These are phyloP conservation scores for Accipiter virgatus DNA, from an alignment of 2,113 vertebrate genomes.

Conservation along the genomic window DNA sequence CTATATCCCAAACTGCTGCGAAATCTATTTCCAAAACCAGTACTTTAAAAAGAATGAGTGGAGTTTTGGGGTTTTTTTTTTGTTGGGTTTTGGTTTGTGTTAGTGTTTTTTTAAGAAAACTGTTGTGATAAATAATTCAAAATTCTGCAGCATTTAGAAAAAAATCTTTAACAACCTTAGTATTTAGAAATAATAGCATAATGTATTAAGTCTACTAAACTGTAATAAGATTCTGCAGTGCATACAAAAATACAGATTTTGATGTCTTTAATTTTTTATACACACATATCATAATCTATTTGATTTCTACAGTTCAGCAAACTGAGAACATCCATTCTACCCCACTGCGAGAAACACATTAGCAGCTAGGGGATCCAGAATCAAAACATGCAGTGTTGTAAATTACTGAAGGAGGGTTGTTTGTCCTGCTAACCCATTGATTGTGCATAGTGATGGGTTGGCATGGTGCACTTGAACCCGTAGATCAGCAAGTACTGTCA, in stretches of 20 bases:
- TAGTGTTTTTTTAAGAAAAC: neutral
- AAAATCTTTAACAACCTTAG: neutral
- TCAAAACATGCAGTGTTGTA: neutral
- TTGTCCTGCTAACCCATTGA: neutral
- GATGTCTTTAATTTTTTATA: neutral
- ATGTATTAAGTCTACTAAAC: neutral
- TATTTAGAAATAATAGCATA: neutral
- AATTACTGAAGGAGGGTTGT: neutral
- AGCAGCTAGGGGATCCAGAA: neutral
- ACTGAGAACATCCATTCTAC: neutral
- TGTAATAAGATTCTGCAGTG: neutral
- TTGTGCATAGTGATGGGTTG: neutral
- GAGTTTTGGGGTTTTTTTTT: neutral
- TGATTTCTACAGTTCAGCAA: neutral
- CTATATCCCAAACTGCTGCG: neutral
- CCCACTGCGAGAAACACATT: neutral
- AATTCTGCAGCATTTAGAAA: neutral
- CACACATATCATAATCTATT: neutral
- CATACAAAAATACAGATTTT: neutral
- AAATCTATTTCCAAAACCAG: neutral
- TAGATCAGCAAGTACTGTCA: neutral
- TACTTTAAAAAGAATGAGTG: neutral
- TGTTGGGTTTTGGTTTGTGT: rapidly evolving
- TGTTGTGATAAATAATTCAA: neutral
- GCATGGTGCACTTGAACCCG: neutral